These are phyloP conservation scores for Eretmochelys imbricata DNA, from an alignment of 2,113 vertebrate genomes.

Conservation along the genomic window DNA sequence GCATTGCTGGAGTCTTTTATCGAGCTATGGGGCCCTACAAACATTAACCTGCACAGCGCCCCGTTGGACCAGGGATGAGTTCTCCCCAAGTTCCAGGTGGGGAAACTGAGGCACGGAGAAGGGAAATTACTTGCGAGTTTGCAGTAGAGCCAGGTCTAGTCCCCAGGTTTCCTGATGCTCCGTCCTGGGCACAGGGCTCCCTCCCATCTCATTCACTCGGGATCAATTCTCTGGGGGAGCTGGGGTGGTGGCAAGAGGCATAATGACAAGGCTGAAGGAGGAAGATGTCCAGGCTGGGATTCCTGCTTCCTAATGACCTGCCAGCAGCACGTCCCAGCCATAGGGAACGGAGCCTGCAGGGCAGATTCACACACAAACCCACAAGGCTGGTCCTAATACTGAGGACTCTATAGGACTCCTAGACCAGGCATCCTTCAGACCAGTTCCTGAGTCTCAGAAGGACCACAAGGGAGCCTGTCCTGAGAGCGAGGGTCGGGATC, in stretches of 20 bases:
- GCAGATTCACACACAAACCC: background rate
- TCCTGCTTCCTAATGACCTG: background rate
- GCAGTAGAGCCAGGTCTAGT: background rate
- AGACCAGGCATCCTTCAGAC: background rate
- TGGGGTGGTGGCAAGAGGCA: background rate
- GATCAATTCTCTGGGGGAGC: background rate
- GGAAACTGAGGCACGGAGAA: background rate
- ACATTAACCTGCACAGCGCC: background rate
- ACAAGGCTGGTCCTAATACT: background rate
- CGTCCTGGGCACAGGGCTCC: background rate
- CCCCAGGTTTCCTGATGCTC: background rate
- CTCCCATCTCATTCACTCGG: background rate
- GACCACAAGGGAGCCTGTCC: background rate
- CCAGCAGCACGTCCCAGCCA: background rate
- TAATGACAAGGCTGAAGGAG: background rate
- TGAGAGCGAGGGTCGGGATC: background rate
- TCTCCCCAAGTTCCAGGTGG: background rate
- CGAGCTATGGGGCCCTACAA: background rate
- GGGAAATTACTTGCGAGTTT: background rate
- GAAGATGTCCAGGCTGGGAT: background rate
- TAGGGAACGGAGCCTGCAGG: too few relatives aligned
- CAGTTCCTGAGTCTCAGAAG: background rate
- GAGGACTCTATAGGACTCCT: background rate
- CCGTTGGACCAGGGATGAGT: background rate
- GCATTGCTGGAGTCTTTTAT: background rate